Base-by-base conservation (phyloP, 1,140 invertebrate species). In the Trichomalopsis sarcophagae region DNA sequence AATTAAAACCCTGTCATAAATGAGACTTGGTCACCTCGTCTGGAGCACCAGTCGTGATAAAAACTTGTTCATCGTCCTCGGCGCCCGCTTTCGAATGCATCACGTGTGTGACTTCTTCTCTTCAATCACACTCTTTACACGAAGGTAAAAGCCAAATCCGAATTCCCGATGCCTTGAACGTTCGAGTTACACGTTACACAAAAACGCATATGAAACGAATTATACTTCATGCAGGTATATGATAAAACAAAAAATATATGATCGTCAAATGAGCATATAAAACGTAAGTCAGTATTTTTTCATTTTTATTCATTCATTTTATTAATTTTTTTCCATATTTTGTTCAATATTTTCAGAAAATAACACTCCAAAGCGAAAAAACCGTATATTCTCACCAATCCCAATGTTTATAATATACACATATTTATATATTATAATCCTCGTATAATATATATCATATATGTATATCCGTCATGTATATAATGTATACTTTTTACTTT, bases 261-360 rank as follows among this genome's bases (percentile, higher is more conserved):
- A 74, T 87, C 81, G 87, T 87, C 36, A n/a, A n/a, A 44, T 40
- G 13, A n/a, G 17, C 69, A n/a, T 21, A 75, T 40, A 21, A 75
- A 75, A 66, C 33, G 27, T 21, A 5, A 82, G 33, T 82, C 47
- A 44, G 44, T 80, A 77, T 85, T 78, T 88, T 88, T 87, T 89
- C 84, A 85, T 91, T 92, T 92, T 91, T 91, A 91, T 92, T 93
- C 89, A 92, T 93, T 91, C 88, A 89, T 93, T 93, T 93, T 93
- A 92, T 92, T 92, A 90, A 92, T 93, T 92, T 93, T 93, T 93
- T 93, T 93, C 91, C 91, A 92, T 91, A 93, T 93, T 93, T 93
- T 93, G 91, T 92, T 93, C 91, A 93, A 93, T 93, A 93, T 94
- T 94, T 92, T 94, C 92, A 93, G 92, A 94, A 94, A 94, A 94